Conservation (phyloP, 2,797 vertebrate genomes). For the Psittacula echo region DNA sequence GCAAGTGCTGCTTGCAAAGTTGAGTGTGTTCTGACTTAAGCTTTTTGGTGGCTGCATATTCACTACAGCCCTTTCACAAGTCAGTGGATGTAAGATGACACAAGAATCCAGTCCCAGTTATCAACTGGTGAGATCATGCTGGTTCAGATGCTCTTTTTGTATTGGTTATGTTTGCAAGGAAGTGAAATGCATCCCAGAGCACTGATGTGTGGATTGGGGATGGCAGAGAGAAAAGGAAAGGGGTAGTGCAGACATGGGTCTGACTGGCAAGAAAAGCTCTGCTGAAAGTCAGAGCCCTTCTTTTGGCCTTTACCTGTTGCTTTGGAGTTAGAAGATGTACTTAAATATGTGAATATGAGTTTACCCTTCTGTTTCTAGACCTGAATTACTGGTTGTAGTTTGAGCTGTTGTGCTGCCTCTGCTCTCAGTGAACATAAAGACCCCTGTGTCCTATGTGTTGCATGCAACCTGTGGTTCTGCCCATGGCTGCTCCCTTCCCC, state of each 20-base stretch:
- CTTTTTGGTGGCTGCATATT: neutral
- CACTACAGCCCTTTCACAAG: neutral
- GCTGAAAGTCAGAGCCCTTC: neutral
- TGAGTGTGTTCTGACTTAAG: neutral
- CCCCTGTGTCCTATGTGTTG: neutral
- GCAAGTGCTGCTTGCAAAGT: neutral
- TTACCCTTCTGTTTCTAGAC: neutral
- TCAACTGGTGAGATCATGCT: neutral
- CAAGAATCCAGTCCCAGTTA: neutral
- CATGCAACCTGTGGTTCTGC: neutral
- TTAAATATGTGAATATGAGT: neutral
- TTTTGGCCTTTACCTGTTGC: neutral
- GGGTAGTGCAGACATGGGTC: neutral
- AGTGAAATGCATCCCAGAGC: neutral
- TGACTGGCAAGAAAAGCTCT: neutral
- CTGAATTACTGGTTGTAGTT: fast-evolving
- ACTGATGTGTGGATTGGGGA: neutral
- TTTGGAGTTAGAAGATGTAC: neutral
- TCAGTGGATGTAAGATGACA: neutral
- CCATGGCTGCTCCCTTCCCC: neutral
- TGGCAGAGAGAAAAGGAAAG: neutral
- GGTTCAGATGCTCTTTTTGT: neutral
- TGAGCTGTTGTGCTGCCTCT: neutral
- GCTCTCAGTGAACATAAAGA: neutral
- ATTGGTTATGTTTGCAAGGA: neutral